Percentiles rank a stretch among this genome's conserved stretches.
phyloP scores from a whole-genome alignment of 2,113 vertebrate species.

The Fukomys damarensis region DNA sequence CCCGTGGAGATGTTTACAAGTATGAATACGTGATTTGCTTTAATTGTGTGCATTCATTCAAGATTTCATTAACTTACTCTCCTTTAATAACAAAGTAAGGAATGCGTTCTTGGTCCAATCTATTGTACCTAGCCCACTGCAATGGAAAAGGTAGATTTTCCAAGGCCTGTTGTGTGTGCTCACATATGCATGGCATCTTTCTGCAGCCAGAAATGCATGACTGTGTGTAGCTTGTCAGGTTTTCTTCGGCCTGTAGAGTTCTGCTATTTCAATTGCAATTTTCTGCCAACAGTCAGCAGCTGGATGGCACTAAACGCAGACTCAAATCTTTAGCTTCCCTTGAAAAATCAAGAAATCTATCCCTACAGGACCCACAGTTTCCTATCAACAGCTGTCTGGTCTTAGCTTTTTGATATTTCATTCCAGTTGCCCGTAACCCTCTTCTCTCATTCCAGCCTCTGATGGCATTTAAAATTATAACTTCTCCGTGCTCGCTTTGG shows the following conservation, averaged over 20 bases:
- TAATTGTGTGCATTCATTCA: not conserved
- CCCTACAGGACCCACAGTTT: not conserved
- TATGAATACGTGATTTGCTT: fast-evolving
- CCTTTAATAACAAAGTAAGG: not conserved
- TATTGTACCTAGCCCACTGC: too few species aligned
- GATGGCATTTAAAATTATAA: not conserved
- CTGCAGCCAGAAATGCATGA: fast-evolving
- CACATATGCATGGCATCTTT: fast-evolving
- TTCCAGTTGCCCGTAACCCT: not conserved
- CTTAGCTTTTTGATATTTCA: not conserved
- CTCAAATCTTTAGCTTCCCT: not conserved
- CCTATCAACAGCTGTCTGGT: not conserved
- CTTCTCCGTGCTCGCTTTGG: too few species aligned
- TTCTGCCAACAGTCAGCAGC: not conserved
- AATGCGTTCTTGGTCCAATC: not conserved
- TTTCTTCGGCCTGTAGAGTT: not conserved
- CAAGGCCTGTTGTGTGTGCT: fast-evolving
- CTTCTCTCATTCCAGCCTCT: not conserved
- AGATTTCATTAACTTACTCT: not conserved
- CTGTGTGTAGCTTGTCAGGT: too few species aligned
- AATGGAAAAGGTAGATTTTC: not conserved
- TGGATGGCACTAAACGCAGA: not conserved
- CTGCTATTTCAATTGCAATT: not conserved
- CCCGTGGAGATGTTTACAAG: not conserved
- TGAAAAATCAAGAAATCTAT: not conserved